These are phyloP conservation scores for Notospermus geniculatus DNA, from an alignment of 1,140 invertebrate species.

Conservation along the genomic window DNA sequence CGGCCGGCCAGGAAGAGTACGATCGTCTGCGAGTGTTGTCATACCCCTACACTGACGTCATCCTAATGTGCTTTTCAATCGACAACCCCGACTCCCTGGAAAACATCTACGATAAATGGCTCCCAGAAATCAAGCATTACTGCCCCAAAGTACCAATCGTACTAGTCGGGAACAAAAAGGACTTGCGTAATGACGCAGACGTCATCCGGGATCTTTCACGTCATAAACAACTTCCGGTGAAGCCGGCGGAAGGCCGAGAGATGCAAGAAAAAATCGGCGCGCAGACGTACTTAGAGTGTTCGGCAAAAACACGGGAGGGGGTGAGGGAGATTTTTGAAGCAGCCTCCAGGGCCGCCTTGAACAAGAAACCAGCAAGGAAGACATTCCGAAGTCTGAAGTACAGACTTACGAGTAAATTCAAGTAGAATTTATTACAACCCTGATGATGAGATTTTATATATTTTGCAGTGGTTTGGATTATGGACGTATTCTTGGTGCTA, in stretches of 20 bases:
- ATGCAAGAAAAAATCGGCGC: slow-evolving; percentile 32
- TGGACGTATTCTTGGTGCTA: too few species aligned
- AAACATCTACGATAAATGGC: slow-evolving; percentile 86
- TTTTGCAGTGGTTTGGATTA: too few species aligned
- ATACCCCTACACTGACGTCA: slow-evolving; percentile 88
- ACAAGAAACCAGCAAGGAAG: slow-evolving; percentile 20
- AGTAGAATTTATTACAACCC: too few species aligned
- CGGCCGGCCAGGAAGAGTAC: slow-evolving; percentile 94
- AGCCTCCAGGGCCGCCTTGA: slow-evolving; percentile 32
- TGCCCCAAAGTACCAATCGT: slow-evolving; percentile 98
- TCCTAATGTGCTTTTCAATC: slow-evolving; percentile 40
- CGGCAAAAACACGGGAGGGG: slow-evolving; percentile 42
- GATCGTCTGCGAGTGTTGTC: slow-evolving; percentile 85
- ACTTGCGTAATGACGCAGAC: slow-evolving; percentile 81
- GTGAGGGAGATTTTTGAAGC: slow-evolving; percentile 39
- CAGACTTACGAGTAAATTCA: too few species aligned
- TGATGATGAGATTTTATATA: too few species aligned
- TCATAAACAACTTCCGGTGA: slow-evolving; percentile 71
- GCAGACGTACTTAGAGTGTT: slow-evolving; percentile 41
- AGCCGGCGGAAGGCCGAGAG: slow-evolving; percentile 30
- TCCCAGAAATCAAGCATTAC: slow-evolving; percentile 78
- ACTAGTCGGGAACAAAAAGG: slow-evolving; percentile 66
- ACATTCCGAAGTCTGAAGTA: not conserved
- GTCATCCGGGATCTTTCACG: slow-evolving; percentile 50
- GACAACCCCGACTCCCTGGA: slow-evolving; percentile 74